Percentiles rank a stretch among this genome's conserved stretches.
Conservation (phyloP, 2,113 vertebrate species). For the Hiodon alosoides region DNA sequence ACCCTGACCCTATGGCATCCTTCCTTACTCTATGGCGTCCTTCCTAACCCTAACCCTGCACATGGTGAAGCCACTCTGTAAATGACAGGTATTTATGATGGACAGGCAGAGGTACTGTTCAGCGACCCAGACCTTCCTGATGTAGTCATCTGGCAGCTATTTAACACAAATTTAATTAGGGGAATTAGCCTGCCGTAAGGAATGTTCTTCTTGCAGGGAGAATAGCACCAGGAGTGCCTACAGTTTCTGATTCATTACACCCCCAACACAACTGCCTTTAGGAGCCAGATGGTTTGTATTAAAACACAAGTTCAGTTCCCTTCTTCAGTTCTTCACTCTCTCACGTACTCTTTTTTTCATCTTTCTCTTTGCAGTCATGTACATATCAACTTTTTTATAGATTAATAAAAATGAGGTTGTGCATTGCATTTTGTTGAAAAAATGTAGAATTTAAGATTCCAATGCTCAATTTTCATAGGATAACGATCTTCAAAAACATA, state of each 20-base stretch:
- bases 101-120: constrained; percentile 50
- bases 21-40: neutral
- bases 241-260: constrained; percentile 35
- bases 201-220: constrained; percentile 61
- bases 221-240: constrained; percentile 55
- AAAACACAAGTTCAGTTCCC: constrained; percentile 19
- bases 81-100: constrained; percentile 41
- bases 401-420: too few species aligned
- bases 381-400: neutral
- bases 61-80: constrained; percentile 16
- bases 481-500: too few species aligned
- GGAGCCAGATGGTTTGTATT: constrained; percentile 44
- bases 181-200: constrained; percentile 69
- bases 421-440: too few species aligned
- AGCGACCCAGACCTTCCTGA: constrained; percentile 58
- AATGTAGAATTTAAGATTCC: too few species aligned
- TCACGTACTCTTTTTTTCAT: constrained; percentile 5
- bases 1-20: neutral
- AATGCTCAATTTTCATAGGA: too few species aligned
- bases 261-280: constrained; percentile 11
- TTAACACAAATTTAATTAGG: constrained; percentile 71
- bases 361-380: neutral
- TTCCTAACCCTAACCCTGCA: too few species aligned
- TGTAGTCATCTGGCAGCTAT: constrained; percentile 62
- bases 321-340: neutral